Conservation (phyloP, 2,113 vertebrate genomes). For the Irena cyanogastra region DNA sequence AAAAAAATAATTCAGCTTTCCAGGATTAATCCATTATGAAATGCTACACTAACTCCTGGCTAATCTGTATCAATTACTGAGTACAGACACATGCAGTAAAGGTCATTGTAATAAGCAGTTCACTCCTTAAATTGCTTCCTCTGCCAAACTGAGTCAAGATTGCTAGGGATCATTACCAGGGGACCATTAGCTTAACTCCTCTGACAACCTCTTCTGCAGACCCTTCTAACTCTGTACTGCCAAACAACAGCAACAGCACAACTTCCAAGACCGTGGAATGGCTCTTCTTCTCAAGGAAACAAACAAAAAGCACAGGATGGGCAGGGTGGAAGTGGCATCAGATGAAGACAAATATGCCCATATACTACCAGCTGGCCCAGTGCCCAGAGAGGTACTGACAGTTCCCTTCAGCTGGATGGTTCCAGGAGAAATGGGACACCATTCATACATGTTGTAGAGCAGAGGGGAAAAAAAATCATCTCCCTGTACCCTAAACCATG, state of each 20-base stretch:
- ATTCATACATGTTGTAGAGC: background rate
- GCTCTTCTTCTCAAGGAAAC: background rate
- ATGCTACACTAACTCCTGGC: background rate
- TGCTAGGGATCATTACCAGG: background rate
- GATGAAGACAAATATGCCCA: background rate
- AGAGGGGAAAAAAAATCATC: background rate
- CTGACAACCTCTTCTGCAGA: background rate
- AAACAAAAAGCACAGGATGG: background rate
- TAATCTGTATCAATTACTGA: conserved; percentile 50
- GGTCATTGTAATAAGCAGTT: conserved; percentile 31
- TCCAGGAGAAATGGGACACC: background rate
- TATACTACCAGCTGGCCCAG: background rate
- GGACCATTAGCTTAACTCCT: background rate
- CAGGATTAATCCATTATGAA: conserved; percentile 42
- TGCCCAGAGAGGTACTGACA: background rate
- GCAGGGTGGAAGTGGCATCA: background rate
- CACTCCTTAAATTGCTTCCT: conserved; percentile 24
- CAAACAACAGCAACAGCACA: background rate
- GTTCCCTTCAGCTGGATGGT: background rate
- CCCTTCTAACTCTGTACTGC: background rate
- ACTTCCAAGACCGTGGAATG: background rate
- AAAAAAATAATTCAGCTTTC: background rate
- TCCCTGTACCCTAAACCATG: background rate
- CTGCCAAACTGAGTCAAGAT: background rate
- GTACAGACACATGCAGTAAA: background rate